phyloP scores from a whole-genome alignment of 1,140 invertebrate genomes.

The Bursaphelenchus mucronatus region DNA sequence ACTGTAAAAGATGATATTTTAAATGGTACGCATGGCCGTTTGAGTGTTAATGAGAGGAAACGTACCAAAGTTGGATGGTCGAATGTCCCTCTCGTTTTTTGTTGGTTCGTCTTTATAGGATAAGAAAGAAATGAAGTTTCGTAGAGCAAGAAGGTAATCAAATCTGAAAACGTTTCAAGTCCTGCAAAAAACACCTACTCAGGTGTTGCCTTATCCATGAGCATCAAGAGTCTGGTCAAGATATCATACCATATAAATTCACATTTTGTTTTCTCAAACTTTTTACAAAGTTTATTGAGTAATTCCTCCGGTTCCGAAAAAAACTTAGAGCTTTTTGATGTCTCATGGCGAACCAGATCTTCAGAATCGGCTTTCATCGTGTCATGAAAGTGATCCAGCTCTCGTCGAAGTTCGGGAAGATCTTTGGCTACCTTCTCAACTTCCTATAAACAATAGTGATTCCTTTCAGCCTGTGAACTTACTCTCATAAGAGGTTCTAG shows the following conservation, averaged over 20 bases:
- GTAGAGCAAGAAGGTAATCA: no score
- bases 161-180: background rate
- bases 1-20: background rate
- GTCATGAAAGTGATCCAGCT: slow-evolving; percentile 24
- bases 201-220: slow-evolving; percentile 31
- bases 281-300: slow-evolving; percentile 24
- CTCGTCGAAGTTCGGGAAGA: slow-evolving; percentile 20
- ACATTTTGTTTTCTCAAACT: slow-evolving; percentile 8
- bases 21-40: no score
- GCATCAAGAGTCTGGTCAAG: slow-evolving; percentile 24
- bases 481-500: no score
- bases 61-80: no score
- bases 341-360: slow-evolving; percentile 18
- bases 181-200: background rate
- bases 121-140: no score
- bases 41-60: no score
- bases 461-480: no score
- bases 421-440: slow-evolving; percentile 20
- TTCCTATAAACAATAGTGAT: slow-evolving; percentile 14
- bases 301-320: slow-evolving; percentile 14
- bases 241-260: slow-evolving; percentile 29
- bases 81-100: no score
- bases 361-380: slow-evolving; percentile 32
- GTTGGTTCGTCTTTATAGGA: no score
- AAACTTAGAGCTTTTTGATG: slow-evolving; percentile 26